Base-by-base conservation (phyloP, 2,888 invertebrate species). In the Cerastis rubricosa region DNA sequence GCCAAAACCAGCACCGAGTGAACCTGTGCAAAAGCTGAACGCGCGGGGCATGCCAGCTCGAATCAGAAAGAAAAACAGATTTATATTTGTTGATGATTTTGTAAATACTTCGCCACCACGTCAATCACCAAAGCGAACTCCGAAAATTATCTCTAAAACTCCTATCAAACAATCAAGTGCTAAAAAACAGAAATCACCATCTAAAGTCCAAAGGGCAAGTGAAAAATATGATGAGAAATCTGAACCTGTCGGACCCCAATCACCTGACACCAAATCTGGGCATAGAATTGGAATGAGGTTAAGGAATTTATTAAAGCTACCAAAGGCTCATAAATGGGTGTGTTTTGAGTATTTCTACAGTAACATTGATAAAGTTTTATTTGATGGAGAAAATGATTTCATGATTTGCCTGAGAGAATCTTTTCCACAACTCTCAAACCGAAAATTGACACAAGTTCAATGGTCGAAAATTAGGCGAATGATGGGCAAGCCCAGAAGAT, bases 271-370 rank as follows among this genome's bases (percentile, higher is more conserved):
- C 80, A 98, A 98, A 92, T 97, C 98, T 87, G 99, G 99, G 0
- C 99, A 99, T 90, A 97, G 98, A 89, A 98, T 99, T 88, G 99
- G 99, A 3, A 97, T 99, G 96, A 97, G 99, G 85, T 96, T 99
- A 78, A 97, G 99, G 85, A 99, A 99, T 96, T 97, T 99, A 49
- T 97, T 99, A 8, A 99, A 99, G 95, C 96, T 99, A 84, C 99
- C 99, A 0, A 99, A 99, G 96, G 99, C 99, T 8, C 99, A 99
- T 93, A 99, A 99, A 95, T 99, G 99, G 99, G 99, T 99, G 14
- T 99, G 99, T 94, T 99, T 99, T 95, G 99, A 99, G 94, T 99
- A 99, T 98, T 99, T 99, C 95, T 99, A 99, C 95, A 99, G 99
- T 88, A 99, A 99, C 91, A 98, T 99, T 89, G 99, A 99, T 93